Conservation (phyloP, 2,797 vertebrate genomes). For the Chelon auratus region DNA sequence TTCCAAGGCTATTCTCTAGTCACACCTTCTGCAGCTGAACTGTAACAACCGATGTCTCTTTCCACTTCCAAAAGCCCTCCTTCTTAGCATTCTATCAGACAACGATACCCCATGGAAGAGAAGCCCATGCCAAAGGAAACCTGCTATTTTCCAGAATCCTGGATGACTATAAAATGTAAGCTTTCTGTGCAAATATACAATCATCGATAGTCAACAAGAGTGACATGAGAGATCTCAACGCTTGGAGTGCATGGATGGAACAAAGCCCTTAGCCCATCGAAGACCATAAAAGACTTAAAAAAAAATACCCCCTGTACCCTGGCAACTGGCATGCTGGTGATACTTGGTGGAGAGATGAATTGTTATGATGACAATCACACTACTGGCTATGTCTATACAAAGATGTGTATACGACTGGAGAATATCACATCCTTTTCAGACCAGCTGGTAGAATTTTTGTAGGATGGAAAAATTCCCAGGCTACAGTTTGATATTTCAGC, state of each 20-base stretch:
- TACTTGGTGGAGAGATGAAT: conserved; percentile 40
- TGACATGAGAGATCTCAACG: conserved; percentile 60
- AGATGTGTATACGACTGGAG: conserved; percentile 32
- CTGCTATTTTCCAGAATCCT: conserved; percentile 66
- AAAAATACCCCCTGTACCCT: conserved; percentile 42
- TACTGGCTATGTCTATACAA: conserved; percentile 39
- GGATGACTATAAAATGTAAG: conserved; percentile 64
- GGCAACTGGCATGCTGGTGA: conserved; percentile 45
- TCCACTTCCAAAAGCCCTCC: conserved; percentile 51
- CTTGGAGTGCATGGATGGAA: conserved; percentile 61
- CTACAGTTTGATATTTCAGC: conserved; percentile 26
- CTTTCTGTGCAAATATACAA: conserved; percentile 66
- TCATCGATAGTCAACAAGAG: conserved; percentile 56
- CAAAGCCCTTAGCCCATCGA: conserved; percentile 60
- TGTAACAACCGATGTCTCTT: conserved; percentile 37
- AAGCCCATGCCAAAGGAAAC: conserved; percentile 59
- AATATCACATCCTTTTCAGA: conserved; percentile 40
- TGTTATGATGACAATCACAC: conserved; percentile 55
- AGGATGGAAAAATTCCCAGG: conserved; percentile 11
- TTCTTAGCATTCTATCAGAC: conserved; percentile 42
- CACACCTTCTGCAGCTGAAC: conserved; percentile 32
- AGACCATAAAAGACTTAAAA: conserved; percentile 35
- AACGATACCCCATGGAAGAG: conserved; percentile 48
- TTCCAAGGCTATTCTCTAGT: conserved; percentile 28
- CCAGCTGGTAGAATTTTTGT: conserved; percentile 35